These are phyloP conservation scores for Caenorhabditis doughertyi DNA, from an alignment of 2,888 invertebrate genomes.

Conservation along the genomic window DNA sequence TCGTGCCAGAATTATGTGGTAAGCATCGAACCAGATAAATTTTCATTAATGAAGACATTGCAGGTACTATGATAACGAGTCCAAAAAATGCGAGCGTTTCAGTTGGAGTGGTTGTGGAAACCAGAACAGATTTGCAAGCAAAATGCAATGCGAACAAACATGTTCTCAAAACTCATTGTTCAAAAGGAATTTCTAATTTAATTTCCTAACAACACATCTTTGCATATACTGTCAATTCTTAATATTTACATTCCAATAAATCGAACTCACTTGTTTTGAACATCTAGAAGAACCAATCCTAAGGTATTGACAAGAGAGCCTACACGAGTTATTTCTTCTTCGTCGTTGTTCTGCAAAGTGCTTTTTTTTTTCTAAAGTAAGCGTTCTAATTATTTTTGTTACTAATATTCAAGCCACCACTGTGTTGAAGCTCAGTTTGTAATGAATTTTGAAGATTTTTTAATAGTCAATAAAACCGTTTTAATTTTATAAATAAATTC, in stretches of 20 bases:
- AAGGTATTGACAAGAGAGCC: constrained; percentile 69
- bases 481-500: background rate
- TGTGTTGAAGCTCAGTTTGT: no score
- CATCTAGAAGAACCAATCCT: constrained; percentile 69
- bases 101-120: constrained; percentile 76
- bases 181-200: constrained; percentile 35
- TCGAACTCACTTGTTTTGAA: constrained; percentile 70
- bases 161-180: constrained; percentile 64
- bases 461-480: no score
- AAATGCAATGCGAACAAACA: constrained; percentile 68
- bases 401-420: no score
- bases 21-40: background rate
- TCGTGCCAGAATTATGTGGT: constrained; percentile 74
- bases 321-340: constrained; percentile 68
- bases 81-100: constrained; percentile 71
- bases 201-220: background rate
- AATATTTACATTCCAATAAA: constrained; percentile 22
- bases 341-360: constrained; percentile 66
- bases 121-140: constrained; percentile 70
- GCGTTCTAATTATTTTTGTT: no score
- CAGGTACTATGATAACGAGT: constrained; percentile 74
- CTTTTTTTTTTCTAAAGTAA: no score
- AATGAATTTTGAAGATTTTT: no score
- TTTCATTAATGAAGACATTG: background rate
- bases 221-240: constrained; percentile 13